These are phyloP conservation scores for Rhodeus uyekii DNA, from an alignment of 2,797 vertebrate species.

Conservation along the genomic window DNA sequence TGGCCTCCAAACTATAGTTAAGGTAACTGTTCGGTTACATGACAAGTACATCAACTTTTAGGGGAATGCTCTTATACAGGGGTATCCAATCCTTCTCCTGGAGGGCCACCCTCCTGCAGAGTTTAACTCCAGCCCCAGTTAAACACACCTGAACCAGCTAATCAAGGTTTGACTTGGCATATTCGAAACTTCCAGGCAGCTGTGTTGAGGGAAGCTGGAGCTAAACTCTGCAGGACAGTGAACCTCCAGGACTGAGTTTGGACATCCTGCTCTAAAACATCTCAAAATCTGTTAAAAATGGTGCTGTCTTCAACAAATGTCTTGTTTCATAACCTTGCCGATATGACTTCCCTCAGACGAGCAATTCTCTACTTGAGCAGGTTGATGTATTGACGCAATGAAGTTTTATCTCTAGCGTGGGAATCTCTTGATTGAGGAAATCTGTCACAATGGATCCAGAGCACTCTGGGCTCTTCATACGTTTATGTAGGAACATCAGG, in stretches of 20 bases:
- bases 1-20: background rate
- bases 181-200: no score
- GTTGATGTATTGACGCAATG: slow-evolving; percentile 18
- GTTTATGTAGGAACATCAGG: background rate
- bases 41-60: no score
- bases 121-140: no score
- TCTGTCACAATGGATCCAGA: slow-evolving; percentile 19
- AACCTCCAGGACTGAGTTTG: background rate
- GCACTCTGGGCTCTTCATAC: background rate
- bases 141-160: no score
- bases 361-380: slow-evolving; percentile 9
- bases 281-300: background rate
- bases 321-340: slow-evolving; percentile 8
- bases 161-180: no score
- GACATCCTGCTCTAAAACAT: no score
- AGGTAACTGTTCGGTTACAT: background rate
- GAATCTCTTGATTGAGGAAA: slow-evolving; percentile 27
- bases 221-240: background rate
- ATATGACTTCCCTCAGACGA: slow-evolving; percentile 8
- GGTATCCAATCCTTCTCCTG: no score
- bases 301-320: background rate
- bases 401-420: slow-evolving; percentile 20
- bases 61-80: no score
- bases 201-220: background rate
- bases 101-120: no score